Evolutionary conservation across 2,113 vertebrate species (phyloP), one percentile per base, ranked within the genome.

Genomic region (Oncorhynchus tshawytscha): DNA sequence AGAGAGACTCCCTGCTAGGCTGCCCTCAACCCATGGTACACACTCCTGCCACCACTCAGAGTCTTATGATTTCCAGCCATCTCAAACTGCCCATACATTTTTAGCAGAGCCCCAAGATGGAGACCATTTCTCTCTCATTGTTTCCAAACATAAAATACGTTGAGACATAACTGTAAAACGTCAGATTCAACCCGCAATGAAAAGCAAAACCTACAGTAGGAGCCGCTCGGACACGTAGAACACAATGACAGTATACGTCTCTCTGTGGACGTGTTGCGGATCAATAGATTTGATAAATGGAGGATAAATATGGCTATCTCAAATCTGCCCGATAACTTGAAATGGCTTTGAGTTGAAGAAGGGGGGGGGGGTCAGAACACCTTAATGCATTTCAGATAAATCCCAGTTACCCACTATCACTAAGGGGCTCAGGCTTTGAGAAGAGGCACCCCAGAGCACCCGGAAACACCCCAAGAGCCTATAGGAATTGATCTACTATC

Each of bases 231-330:
- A 71, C 48, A 77, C 60, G 51, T 51, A 24, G 71, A 45, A 59
- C 9, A 73, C 15, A 24, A 16, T n/a, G 29, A 65, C 67, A 18
- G 70, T 39, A 71, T 74, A 77, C 68, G 67, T 74, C 67, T 71
- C 70, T 70, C 67, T 67, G 24, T 6, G 11, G 60, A 45, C 49
- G 18, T 25, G 25, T 59, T 22, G n/a, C 20, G 67, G 62, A 73
- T 78, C 77, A 24, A 82, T 79, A 59, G 73, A 73, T 76, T 73
- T 79, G 81, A 82, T 79, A 79, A 77, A 79, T 60, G 25, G 31
- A 59, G 31, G 5, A 64, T 49, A 79, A 79, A 83, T 73, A 73
- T 27, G 70, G 49, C 31, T 73, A 66, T 67, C 70, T 73, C 57
- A 65, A 73, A 71, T 76, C 66, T 64, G 67, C 75, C 29, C 31